Percentiles rank a stretch among this genome's conserved stretches.
phyloP scores from a whole-genome alignment of 2,113 vertebrate species.

The Motacilla alba region DNA sequence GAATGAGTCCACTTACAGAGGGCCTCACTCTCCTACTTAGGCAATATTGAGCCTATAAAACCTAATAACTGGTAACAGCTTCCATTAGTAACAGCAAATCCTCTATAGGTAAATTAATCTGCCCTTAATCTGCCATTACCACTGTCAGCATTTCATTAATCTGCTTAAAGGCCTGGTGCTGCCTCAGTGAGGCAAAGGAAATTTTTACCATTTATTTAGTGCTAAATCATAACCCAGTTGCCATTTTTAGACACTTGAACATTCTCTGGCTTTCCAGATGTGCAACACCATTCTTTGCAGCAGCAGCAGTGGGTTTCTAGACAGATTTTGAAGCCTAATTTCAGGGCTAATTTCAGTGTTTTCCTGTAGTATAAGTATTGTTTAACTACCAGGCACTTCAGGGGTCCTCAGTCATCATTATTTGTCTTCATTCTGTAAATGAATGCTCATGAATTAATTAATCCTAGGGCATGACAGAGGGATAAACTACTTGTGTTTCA shows the following conservation, averaged over 20 bases:
- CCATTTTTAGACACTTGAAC: neutral
- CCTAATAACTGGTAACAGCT: neutral
- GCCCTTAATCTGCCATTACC: neutral
- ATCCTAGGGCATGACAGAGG: neutral
- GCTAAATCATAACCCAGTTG: neutral
- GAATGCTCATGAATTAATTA: neutral
- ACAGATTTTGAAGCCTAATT: neutral
- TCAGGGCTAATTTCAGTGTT: neutral
- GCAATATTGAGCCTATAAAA: neutral
- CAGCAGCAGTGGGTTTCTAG: neutral
- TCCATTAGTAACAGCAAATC: neutral
- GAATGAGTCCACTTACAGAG: neutral
- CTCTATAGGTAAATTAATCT: neutral
- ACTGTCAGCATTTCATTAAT: neutral
- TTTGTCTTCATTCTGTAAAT: neutral
- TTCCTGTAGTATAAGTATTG: neutral
- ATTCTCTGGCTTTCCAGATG: neutral
- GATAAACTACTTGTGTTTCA: neutral
- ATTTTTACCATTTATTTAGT: neutral
- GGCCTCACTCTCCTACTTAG: neutral
- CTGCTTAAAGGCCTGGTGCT: neutral
- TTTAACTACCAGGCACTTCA: neutral
- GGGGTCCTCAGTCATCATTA: neutral
- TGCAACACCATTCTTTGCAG: neutral
- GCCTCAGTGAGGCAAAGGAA: neutral